Conservation (phyloP, 2,888 invertebrate genomes). For the Aspidiotus destructor region DNA sequence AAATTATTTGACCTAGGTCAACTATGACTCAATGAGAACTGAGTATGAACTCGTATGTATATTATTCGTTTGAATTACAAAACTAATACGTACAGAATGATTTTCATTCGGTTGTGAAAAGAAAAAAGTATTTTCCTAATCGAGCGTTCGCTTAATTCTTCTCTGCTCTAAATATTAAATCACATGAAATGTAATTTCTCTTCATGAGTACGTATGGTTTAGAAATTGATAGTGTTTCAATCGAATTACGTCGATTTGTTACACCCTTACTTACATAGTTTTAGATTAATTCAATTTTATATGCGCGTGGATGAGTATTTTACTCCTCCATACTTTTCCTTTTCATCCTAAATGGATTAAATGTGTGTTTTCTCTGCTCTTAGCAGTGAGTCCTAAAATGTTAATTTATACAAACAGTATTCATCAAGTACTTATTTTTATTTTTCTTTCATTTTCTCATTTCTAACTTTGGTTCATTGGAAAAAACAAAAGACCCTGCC, state of each 20-base stretch:
- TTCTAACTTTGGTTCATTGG: too few species aligned
- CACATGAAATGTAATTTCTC: not conserved
- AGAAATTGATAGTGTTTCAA: not conserved
- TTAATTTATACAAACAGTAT: too few species aligned
- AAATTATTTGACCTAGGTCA: too few species aligned
- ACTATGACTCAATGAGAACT: too few species aligned
- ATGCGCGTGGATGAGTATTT: slow-evolving; percentile 11
- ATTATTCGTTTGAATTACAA: too few species aligned
- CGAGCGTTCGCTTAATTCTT: not conserved
- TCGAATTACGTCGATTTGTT: slow-evolving; percentile 12
- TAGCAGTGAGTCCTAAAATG: not conserved
- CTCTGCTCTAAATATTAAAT: not conserved
- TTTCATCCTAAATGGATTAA: slow-evolving; percentile 9
- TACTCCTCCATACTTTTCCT: slow-evolving; percentile 16
- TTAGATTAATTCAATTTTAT: slow-evolving; percentile 20
- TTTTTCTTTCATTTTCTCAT: too few species aligned
- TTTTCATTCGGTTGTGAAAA: too few species aligned
- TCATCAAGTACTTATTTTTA: too few species aligned
- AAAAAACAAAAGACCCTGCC: too few species aligned
- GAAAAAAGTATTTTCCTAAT: too few species aligned
- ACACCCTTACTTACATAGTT: slow-evolving; percentile 9
- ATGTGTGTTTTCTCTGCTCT: not conserved
- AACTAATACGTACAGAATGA: too few species aligned
- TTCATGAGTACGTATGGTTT: not conserved
- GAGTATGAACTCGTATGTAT: too few species aligned